Evolutionary conservation across 2,888 invertebrate genomes (phyloP).

Genomic region (Acanthosepion lycidas): DNA sequence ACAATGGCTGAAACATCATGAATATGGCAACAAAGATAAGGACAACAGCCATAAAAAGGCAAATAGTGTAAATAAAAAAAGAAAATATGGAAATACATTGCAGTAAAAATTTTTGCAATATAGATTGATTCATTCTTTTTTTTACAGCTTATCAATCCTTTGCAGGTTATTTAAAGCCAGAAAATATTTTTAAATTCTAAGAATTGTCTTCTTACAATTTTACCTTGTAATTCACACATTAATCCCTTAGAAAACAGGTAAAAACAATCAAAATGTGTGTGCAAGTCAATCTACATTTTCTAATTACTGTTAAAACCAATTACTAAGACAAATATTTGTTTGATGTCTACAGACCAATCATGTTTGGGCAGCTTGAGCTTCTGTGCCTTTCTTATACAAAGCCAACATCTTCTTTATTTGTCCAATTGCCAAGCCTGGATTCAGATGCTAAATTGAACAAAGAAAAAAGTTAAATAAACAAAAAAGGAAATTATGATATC

Average conservation of each 20-base stretch:
- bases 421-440: conserved; percentile 95
- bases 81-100: too few species aligned
- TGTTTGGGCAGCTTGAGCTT: conserved; percentile 53
- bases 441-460: conserved; percentile 82
- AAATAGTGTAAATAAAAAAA: too few species aligned
- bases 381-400: conserved; percentile 61
- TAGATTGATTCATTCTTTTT: too few species aligned
- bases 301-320: neutral
- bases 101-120: too few species aligned
- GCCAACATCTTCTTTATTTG: conserved; percentile 92
- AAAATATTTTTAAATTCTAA: too few species aligned
- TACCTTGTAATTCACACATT: too few species aligned
- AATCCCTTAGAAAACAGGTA: neutral
- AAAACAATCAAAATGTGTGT: neutral
- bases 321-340: neutral
- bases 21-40: too few species aligned
- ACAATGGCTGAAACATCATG: too few species aligned
- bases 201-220: too few species aligned
- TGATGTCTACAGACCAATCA: neutral
- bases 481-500: neutral
- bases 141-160: too few species aligned
- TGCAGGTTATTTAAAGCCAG: too few species aligned
- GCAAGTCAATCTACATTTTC: neutral
- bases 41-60: too few species aligned
- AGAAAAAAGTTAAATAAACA: conserved; percentile 48